Conservation (phyloP, 2,888 invertebrate genomes). For the Lithophane socia region DNA sequence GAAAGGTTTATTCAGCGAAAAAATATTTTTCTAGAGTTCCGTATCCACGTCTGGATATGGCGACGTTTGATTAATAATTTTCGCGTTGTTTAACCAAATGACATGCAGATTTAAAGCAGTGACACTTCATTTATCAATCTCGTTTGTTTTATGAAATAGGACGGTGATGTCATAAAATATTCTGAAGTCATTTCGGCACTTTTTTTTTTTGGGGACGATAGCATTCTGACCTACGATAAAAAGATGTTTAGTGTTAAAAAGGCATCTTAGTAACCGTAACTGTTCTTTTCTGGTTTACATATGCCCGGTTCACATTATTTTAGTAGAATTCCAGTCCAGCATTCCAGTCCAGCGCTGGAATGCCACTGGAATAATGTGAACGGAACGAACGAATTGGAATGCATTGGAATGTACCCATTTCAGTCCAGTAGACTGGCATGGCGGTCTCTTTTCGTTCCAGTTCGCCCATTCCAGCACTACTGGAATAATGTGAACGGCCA, state of each 20-base stretch:
- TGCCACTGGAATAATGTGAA: no score
- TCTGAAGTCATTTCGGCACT: background rate
- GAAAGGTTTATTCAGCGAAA: slow-evolving; percentile 2
- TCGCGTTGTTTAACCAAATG: slow-evolving; percentile 31
- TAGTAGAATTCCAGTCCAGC: no score
- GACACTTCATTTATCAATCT: slow-evolving; percentile 33
- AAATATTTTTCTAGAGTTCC: background rate
- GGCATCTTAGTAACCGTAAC: background rate
- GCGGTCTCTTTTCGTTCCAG: no score
- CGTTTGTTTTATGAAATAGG: slow-evolving; percentile 27
- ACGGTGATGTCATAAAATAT: slow-evolving; percentile 1
- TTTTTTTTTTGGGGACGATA: background rate
- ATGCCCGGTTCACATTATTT: no score
- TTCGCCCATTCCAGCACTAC: no score
- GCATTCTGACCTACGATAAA: background rate
- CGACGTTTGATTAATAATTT: slow-evolving; percentile 17
- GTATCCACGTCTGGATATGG: background rate
- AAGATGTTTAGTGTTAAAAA: background rate
- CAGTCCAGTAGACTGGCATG: no score
- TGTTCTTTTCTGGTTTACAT: background rate
- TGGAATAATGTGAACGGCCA: no score
- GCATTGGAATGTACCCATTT: no score
- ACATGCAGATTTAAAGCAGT: slow-evolving; percentile 34
- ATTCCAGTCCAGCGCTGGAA: no score
- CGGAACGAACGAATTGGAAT: no score